Evolutionary conservation across 2,888 invertebrate genomes (phyloP).

Genomic region (Pyrochroa serraticornis): DNA sequence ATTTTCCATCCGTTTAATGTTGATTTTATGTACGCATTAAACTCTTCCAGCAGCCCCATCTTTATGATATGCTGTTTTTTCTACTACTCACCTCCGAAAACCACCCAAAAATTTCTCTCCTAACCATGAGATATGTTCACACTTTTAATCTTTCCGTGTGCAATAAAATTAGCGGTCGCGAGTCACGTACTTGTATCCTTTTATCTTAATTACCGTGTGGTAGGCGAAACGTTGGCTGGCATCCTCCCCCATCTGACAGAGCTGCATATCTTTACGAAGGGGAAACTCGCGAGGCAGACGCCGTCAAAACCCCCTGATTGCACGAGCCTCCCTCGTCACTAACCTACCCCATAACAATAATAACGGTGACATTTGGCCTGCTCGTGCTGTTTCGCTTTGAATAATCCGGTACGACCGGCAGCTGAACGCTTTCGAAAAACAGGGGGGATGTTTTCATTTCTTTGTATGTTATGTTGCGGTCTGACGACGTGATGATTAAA

Average conservation of each 20-base stretch:
- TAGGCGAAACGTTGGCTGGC: constrained; percentile 5
- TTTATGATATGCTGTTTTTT: too few relatives aligned
- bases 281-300: constrained; percentile 22
- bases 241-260: not conserved
- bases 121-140: constrained; percentile 10
- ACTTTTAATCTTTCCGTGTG: constrained; percentile 26
- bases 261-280: constrained; percentile 13
- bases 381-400: constrained; percentile 42
- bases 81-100: too few relatives aligned
- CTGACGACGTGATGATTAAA: constrained; percentile 14
- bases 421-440: constrained; percentile 33
- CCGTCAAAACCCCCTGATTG: constrained; percentile 30
- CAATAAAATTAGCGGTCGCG: constrained; percentile 30
- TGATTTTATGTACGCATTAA: not conserved
- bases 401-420: constrained; percentile 37
- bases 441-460: constrained; percentile 29
- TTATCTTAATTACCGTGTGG: constrained; percentile 32
- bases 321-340: constrained; percentile 30
- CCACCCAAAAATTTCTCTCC: too few relatives aligned
- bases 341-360: constrained; percentile 40
- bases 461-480: constrained; percentile 13
- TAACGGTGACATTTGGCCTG: constrained; percentile 46
- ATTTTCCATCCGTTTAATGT: not conserved
- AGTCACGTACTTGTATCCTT: constrained; percentile 34
- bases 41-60: too few relatives aligned